Evolutionary conservation across 2,113 vertebrate genomes (phyloP).

Genomic region (Sinocyclocheilus maitianheensis): DNA sequence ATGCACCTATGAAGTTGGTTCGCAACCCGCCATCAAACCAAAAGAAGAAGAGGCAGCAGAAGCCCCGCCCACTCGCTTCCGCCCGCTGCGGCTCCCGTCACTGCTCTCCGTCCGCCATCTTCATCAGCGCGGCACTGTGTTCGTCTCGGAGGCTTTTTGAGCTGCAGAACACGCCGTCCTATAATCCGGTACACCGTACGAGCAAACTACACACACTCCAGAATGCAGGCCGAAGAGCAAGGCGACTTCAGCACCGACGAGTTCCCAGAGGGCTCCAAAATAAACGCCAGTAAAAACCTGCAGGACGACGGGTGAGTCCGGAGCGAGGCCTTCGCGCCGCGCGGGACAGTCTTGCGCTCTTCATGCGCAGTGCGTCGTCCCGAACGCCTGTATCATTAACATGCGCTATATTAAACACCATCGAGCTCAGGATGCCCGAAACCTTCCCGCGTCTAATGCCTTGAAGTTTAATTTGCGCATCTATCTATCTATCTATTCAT

Average conservation of each 20-base stretch:
- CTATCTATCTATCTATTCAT: no score
- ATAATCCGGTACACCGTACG: background rate
- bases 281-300: slow-evolving; percentile 87
- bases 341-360: no score
- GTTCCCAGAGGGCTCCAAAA: slow-evolving; percentile 85
- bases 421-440: background rate
- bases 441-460: background rate
- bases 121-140: slow-evolving; percentile 45
- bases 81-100: slow-evolving; percentile 20
- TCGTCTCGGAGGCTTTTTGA: slow-evolving; percentile 28
- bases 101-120: slow-evolving; percentile 59
- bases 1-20: no score
- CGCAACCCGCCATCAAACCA: no score
- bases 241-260: slow-evolving; percentile 74
- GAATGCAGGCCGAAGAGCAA: slow-evolving; percentile 63
- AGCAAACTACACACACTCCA: background rate
- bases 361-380: background rate
- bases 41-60: slow-evolving; percentile 27
- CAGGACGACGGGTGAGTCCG: slow-evolving; percentile 82
- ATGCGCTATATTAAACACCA: background rate
- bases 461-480: background rate
- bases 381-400: background rate
- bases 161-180: slow-evolving; percentile 7
- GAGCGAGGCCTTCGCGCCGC: background rate
- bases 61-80: slow-evolving; percentile 21